phyloP scores from a whole-genome alignment of 2,888 invertebrate species.

The Pyrochroa serraticornis region DNA sequence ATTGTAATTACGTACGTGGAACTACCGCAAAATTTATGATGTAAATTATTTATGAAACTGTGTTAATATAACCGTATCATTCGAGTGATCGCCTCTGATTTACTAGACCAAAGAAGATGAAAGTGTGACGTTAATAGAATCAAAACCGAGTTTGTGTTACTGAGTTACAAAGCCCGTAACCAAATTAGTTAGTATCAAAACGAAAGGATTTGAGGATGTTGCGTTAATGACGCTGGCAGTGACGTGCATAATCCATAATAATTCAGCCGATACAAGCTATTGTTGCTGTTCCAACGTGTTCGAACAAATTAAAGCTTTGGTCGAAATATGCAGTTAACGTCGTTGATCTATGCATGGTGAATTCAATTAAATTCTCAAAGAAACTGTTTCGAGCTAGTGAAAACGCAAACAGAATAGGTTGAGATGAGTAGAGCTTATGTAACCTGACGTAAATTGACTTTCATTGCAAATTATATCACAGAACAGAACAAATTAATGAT shows the following conservation, averaged over 20 bases:
- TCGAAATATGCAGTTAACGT: too few species aligned
- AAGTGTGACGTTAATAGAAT: conserved; percentile 2
- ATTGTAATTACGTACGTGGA: conserved; percentile 3
- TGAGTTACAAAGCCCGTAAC: background rate
- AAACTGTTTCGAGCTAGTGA: too few species aligned
- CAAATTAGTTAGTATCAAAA: conserved; percentile 5
- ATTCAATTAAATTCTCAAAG: background rate
- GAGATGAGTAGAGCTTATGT: too few species aligned
- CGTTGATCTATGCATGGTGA: conserved; percentile 4
- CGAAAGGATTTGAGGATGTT: conserved; percentile 12
- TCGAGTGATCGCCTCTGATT: too few species aligned
- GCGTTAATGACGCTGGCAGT: conserved; percentile 13
- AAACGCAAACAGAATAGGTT: too few species aligned
- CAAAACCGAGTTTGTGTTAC: too few species aligned
- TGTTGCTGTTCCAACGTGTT: too few species aligned
- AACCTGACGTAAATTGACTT: conserved; percentile 3
- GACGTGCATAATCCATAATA: conserved; percentile 13
- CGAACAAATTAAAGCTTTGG: too few species aligned
- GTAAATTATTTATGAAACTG: conserved; percentile 9
- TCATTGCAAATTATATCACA: conserved; percentile 1
- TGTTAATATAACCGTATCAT: conserved; percentile 14
- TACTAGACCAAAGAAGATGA: conserved; percentile 5
- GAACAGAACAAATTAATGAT: background rate
- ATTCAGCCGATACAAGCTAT: background rate
- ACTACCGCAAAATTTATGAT: background rate